Evolutionary conservation across 37 sponge, comb jelly and placozoan genomes (phyloP).

Genomic region (Aplysina aerophoba): DNA sequence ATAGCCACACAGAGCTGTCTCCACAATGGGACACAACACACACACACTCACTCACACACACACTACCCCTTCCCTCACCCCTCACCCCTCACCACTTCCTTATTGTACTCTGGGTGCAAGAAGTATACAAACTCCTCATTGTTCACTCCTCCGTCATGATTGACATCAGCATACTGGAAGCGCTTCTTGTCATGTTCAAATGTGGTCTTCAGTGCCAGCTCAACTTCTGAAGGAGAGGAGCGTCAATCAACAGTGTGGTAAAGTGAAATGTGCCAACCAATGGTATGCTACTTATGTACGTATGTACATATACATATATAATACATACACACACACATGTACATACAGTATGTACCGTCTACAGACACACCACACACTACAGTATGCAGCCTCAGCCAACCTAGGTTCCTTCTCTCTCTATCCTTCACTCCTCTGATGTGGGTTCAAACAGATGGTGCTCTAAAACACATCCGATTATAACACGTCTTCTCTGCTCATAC

Average conservation of each 20-base stretch:
- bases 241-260: neutral
- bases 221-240: conserved; percentile 14
- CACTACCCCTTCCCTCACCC: too few relatives aligned
- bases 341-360: too few relatives aligned
- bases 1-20: neutral
- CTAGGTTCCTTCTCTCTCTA: too few relatives aligned
- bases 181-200: conserved; percentile 2
- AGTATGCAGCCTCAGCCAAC: too few relatives aligned
- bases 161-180: conserved; percentile 8
- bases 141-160: neutral
- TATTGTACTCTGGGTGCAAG: conserved; percentile 28
- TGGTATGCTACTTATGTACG: neutral
- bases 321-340: neutral
- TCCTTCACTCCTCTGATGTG: too few relatives aligned
- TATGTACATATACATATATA: neutral
- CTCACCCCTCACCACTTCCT: conserved; percentile 3
- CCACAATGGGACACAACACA: conserved; percentile 8
- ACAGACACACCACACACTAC: too few relatives aligned
- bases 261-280: neutral
- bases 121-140: conserved; percentile 11
- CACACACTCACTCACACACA: neutral
- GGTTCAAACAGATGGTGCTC: too few relatives aligned
- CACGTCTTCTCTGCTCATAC: too few relatives aligned
- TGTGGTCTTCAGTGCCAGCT: conserved; percentile 2
- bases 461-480: neutral